Base-by-base conservation (phyloP, 2,113 vertebrate species). In the Columba janthina region DNA sequence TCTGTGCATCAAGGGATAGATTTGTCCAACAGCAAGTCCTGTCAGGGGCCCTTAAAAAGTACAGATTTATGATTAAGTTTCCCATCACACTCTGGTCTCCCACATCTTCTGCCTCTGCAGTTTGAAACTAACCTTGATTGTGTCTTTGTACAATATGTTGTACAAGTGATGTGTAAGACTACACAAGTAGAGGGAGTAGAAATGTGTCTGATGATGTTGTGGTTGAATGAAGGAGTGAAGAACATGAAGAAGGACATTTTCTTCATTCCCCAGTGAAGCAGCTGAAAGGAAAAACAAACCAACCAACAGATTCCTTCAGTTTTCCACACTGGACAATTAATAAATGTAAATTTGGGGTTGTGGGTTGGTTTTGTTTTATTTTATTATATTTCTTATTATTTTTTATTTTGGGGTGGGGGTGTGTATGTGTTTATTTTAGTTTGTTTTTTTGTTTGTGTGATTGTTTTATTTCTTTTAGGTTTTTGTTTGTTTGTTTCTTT, bases 1-100 rank as follows among this genome's bases (percentile, higher is more conserved):
- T 79, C 74, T 60, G 36, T 72, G 53, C 62, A 89, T 50, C 1
- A 1, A 76, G 36, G 88, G 53, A 65, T 1, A 54, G 56, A 48
- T 88, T 88, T 83, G 62, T 86, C 51, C 73, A 83, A 57, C 76
- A 90, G 64, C 1, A 1, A 51, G 64, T 71, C 31, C 74, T 88
- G 79, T 84, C 78, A 88, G 62, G 53, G 38, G 69, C 65, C 25
- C n/a, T 82, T 87, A 75, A 79, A 89, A 78, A 80, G 32, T 40
- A 25, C 26, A 70, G 31, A 60, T 9, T 51, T 85, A 82, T 48
- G 74, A 93, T 18, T 69, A 66, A 66, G 67, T 75, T 88, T 91
- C 77, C 46, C 36, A 61, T 82, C 51, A 72, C 36, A 76, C 38
- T 69, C 70, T 26, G 3, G 25, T 79, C 69, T 83, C 19, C 73